A percentile compares a stretch with the other conserved stretches of the same genome.
Evolutionary conservation across 2,888 invertebrate genomes (phyloP).

Genomic region (Dysmachus trigonus): DNA sequence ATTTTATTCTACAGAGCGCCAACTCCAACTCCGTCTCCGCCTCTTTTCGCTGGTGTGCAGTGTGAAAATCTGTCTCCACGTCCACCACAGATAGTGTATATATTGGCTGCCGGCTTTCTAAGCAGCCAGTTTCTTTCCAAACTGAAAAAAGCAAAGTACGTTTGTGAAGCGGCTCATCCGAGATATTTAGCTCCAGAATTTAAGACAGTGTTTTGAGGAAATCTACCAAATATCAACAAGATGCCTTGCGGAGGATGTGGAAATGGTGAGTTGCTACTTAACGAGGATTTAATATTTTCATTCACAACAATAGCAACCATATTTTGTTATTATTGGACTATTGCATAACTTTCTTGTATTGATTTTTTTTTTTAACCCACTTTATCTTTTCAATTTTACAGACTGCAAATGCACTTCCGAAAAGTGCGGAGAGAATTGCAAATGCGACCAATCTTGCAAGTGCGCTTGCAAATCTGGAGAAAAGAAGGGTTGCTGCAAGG

Average conservation of each 20-base stretch:
- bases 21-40: not conserved
- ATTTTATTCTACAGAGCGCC: not conserved
- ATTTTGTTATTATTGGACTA: not conserved
- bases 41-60: not conserved
- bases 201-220: not conserved
- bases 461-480: constrained; percentile 7
- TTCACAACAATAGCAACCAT: not conserved
- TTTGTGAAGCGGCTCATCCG: not conserved
- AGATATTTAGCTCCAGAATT: not conserved
- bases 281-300: not conserved
- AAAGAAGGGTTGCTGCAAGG: constrained; percentile 9
- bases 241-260: constrained; percentile 48
- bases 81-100: not conserved
- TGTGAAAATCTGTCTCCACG: not conserved
- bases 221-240: constrained; percentile 7
- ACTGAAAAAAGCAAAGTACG: not conserved
- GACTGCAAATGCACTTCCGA: constrained; percentile 52
- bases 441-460: constrained; percentile 48
- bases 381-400: constrained; percentile 11
- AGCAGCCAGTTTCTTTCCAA: not conserved
- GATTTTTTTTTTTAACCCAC: constrained; percentile 15
- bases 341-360: not conserved
- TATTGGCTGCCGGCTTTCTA: not conserved
- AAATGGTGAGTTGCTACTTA: constrained; percentile 34
- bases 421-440: constrained; percentile 51